These are phyloP conservation scores for Leptoclinus maculatus DNA, from an alignment of 2,797 vertebrate species.

Conservation along the genomic window DNA sequence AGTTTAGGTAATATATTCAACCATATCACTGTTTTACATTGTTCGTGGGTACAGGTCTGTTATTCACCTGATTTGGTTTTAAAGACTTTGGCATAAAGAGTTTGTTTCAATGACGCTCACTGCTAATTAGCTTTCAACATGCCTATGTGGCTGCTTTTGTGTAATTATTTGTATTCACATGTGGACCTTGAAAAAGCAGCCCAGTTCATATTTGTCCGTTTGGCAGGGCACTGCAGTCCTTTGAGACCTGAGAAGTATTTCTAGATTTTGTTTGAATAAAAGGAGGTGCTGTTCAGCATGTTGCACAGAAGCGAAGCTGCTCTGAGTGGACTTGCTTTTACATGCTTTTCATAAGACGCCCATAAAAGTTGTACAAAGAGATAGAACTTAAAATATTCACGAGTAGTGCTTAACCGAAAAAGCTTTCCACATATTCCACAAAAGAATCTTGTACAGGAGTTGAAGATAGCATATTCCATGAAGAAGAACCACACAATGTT, in stretches of 20 bases:
- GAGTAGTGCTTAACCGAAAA: conserved; percentile 23
- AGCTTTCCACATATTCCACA: conserved; percentile 22
- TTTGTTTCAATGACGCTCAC: conserved; percentile 33
- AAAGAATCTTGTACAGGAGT: conserved; percentile 29
- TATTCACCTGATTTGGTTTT: conserved; percentile 34
- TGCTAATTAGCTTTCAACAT: conserved; percentile 52
- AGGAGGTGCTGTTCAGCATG: conserved; percentile 31
- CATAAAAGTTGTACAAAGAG: conserved; percentile 38
- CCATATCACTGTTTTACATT: conserved; percentile 15
- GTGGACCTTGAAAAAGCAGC: conserved; percentile 37
- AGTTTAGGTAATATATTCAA: conserved; percentile 33
- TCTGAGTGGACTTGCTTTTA: conserved; percentile 44
- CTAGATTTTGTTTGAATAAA: conserved; percentile 52
- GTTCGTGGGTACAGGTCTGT: conserved; percentile 4
- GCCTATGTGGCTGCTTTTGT: conserved; percentile 27
- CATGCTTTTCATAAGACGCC: conserved; percentile 41
- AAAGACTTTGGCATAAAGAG: conserved; percentile 25
- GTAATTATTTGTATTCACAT: conserved; percentile 44
- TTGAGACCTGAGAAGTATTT: conserved; percentile 49
- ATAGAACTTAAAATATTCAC: conserved; percentile 49
- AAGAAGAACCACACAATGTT: background rate
- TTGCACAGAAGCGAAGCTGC: conserved; percentile 32
- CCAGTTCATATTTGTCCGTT: conserved; percentile 42
- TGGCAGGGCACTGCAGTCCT: conserved; percentile 38
- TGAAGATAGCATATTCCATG: background rate